phyloP scores from a whole-genome alignment of 1,140 invertebrate genomes.

The Drosophila hydei region DNA sequence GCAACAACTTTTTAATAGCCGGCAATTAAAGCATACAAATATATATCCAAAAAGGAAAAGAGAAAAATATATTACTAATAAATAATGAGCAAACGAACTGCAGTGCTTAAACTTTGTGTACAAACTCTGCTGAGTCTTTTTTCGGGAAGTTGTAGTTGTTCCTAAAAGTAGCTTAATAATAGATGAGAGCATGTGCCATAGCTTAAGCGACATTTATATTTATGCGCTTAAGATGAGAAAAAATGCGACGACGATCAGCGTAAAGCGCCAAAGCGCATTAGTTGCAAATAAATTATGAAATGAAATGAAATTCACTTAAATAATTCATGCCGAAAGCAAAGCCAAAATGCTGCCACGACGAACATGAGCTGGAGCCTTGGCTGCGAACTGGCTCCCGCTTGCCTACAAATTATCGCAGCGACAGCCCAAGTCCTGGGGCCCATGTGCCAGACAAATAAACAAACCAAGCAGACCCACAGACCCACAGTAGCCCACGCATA shows the following conservation, averaged over 20 bases:
- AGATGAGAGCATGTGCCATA: constrained; percentile 55
- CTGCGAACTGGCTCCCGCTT: constrained; percentile 43
- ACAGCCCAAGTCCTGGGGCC: constrained; percentile 29
- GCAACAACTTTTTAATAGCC: constrained; percentile 77
- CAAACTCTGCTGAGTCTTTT: background rate
- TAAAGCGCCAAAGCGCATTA: constrained; percentile 61
- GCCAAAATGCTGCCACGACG: constrained; percentile 28
- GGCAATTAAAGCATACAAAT: constrained; percentile 63
- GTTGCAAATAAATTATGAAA: constrained; percentile 71
- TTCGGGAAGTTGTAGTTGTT: background rate
- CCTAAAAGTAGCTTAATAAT: constrained; percentile 56
- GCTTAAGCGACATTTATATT: constrained; percentile 53
- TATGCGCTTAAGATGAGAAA: constrained; percentile 53
- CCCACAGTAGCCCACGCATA: constrained; percentile 13
- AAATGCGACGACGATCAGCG: constrained; percentile 50
- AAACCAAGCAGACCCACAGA: constrained; percentile 21
- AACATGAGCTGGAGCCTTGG: constrained; percentile 58
- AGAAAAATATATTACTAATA: constrained; percentile 24
- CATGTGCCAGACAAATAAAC: constrained; percentile 62
- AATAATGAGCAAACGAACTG: constrained; percentile 27
- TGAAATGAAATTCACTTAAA: constrained; percentile 73
- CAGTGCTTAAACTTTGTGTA: constrained; percentile 1
- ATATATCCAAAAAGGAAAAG: background rate
- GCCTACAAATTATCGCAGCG: constrained; percentile 70
- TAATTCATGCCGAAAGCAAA: constrained; percentile 61